A percentile compares a stretch with the other conserved stretches of the same genome.
phyloP scores from a whole-genome alignment of 2,797 vertebrate genomes.

The Lophotriccus pileatus region DNA sequence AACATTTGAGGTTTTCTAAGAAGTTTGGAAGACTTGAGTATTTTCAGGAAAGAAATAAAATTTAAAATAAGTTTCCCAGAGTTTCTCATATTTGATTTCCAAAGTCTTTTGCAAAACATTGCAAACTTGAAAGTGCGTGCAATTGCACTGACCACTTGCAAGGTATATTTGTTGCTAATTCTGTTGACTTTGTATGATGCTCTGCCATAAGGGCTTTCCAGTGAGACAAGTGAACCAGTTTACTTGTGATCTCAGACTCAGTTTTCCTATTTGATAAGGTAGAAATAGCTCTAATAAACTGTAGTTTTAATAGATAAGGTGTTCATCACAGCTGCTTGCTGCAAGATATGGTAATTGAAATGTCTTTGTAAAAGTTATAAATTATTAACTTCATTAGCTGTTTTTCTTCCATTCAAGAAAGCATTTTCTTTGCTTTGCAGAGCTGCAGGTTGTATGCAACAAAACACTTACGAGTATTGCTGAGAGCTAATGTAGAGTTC shows the following conservation, averaged over 20 bases:
- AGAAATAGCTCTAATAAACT: not conserved
- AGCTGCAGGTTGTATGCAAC: constrained; percentile 92
- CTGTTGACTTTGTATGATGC: not conserved
- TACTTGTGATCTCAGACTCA: not conserved
- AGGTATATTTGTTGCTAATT: not conserved
- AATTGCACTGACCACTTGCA: not conserved
- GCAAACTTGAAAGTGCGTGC: not conserved
- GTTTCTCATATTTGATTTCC: not conserved
- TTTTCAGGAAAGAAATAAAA: not conserved
- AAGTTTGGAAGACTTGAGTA: not conserved
- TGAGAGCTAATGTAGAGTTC: constrained; percentile 96
- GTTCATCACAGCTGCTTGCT: not conserved
- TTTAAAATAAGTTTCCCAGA: not conserved
- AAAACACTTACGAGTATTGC: constrained; percentile 93
- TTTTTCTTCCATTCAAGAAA: not conserved
- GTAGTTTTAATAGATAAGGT: not conserved
- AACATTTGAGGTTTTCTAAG: not conserved
- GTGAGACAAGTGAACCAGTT: not conserved
- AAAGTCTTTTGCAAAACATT: not conserved
- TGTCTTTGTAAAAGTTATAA: not conserved
- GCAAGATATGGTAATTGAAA: not conserved
- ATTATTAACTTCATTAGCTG: not conserved
- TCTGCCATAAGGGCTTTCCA: not conserved
- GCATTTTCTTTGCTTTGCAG: constrained; percentile 71
- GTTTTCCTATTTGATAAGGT: not conserved